phyloP scores from a whole-genome alignment of 2,797 vertebrate species.

The Anolis apletophallus region DNA sequence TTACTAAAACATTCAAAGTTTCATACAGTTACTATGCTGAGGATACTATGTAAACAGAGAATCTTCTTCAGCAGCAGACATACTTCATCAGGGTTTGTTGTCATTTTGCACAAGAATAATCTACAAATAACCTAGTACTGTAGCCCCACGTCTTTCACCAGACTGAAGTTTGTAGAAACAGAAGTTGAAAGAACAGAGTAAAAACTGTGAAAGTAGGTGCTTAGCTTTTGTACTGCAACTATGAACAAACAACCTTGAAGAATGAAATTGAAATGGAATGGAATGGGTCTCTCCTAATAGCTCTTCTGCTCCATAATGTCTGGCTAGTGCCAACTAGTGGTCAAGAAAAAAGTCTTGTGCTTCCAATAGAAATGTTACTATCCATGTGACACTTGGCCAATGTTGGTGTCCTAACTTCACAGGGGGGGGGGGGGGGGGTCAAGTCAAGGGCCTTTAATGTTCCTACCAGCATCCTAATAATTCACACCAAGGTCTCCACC shows the following conservation, averaged over 20 bases:
- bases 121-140: slow-evolving; percentile 23
- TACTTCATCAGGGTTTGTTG: not conserved
- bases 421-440: not conserved
- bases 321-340: not conserved
- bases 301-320: not conserved
- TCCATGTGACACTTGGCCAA: not conserved
- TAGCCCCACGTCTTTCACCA: slow-evolving; percentile 11
- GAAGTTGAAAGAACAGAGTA: slow-evolving; percentile 21
- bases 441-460: not conserved
- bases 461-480: not conserved
- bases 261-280: slow-evolving; percentile 24
- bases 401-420: not conserved
- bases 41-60: slow-evolving; percentile 71
- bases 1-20: slow-evolving; percentile 54
- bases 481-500: not conserved
- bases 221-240: slow-evolving; percentile 8
- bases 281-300: slow-evolving; percentile 10
- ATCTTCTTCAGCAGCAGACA: slow-evolving; percentile 60
- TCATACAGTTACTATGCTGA: slow-evolving; percentile 61
- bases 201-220: not conserved
- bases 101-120: slow-evolving; percentile 5
- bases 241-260: slow-evolving; percentile 20
- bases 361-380: slow-evolving; percentile 4
- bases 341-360: not conserved
- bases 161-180: slow-evolving; percentile 29